Conservation (phyloP, 2,113 vertebrate genomes). For the Nestor notabilis region DNA sequence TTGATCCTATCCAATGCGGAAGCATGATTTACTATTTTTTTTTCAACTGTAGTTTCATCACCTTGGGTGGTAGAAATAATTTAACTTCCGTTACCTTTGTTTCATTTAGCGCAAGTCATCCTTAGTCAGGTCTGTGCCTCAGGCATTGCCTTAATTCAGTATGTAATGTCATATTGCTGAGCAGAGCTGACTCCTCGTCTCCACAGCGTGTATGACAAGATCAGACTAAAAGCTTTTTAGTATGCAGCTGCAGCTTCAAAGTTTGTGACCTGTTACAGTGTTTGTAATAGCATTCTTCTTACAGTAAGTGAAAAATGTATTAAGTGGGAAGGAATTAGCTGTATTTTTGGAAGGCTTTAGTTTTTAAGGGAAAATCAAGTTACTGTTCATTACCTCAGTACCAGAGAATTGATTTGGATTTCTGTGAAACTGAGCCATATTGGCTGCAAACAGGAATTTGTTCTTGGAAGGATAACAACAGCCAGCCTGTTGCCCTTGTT, state of each 20-base stretch:
- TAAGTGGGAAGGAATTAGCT: background rate
- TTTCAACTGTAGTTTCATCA: background rate
- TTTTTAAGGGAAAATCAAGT: constrained; percentile 35
- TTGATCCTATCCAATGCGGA: background rate
- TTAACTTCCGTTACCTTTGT: background rate
- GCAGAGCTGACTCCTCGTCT: background rate
- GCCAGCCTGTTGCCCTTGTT: constrained; percentile 60
- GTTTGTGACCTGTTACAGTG: background rate
- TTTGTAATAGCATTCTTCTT: background rate
- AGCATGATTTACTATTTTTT: background rate
- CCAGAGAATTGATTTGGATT: constrained; percentile 37
- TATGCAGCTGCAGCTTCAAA: background rate
- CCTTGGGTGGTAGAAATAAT: background rate
- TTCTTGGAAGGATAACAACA: constrained; percentile 60
- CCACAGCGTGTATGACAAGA: background rate
- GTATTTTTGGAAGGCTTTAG: constrained; percentile 19
- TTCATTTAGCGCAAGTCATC: background rate
- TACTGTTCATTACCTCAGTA: constrained; percentile 55
- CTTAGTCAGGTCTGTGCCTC: background rate
- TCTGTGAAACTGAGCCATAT: constrained; percentile 47
- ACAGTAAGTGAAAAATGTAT: constrained; percentile 12
- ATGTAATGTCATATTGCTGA: background rate
- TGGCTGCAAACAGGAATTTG: constrained; percentile 58
- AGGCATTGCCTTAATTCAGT: background rate
- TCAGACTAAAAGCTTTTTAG: background rate